Evolutionary conservation across 1,140 invertebrate species (phyloP).

Genomic region (Maconellicoccus hirsutus): DNA sequence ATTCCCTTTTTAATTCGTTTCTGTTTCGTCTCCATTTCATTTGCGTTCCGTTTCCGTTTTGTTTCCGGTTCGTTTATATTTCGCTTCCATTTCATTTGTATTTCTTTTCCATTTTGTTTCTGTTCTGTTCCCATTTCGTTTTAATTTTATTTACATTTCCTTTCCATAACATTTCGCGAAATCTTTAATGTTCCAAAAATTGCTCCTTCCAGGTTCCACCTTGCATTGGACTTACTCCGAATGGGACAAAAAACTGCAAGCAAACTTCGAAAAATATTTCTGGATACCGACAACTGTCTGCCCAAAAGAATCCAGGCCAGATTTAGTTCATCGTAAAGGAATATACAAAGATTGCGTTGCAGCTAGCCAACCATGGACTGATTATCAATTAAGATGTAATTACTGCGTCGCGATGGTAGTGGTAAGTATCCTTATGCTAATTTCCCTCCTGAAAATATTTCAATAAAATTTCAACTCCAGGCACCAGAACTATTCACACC

Average conservation of each 20-base stretch:
- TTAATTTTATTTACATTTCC: too few relatives aligned
- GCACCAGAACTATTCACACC: conserved; percentile 84
- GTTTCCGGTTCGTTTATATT: too few relatives aligned
- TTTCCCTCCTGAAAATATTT: too few relatives aligned
- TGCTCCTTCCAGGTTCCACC: conserved; percentile 26
- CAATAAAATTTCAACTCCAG: conserved; percentile 34
- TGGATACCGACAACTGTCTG: conserved; percentile 50
- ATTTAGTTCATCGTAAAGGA: conserved; percentile 73
- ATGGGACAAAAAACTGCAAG: conserved; percentile 73
- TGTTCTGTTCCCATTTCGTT: too few relatives aligned
- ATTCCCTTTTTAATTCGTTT: too few relatives aligned
- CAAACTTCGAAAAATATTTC: conserved; percentile 80
- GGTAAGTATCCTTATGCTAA: conserved; percentile 41
- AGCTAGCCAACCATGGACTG: conserved; percentile 72
- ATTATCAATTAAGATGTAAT: conserved; percentile 92
- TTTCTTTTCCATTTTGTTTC: too few relatives aligned
- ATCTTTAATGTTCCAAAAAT: too few relatives aligned
- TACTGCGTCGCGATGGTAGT: conserved; percentile 84
- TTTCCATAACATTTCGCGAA: too few relatives aligned
- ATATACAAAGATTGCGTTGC: conserved; percentile 90
- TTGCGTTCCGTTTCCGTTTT: too few relatives aligned
- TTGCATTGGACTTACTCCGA: conserved; percentile 58
- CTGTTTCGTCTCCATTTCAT: too few relatives aligned
- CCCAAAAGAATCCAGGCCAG: conserved; percentile 49
- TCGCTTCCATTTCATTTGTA: too few relatives aligned